phyloP scores from a whole-genome alignment of 2,797 vertebrate genomes.

The Onychomys leucogaster region DNA sequence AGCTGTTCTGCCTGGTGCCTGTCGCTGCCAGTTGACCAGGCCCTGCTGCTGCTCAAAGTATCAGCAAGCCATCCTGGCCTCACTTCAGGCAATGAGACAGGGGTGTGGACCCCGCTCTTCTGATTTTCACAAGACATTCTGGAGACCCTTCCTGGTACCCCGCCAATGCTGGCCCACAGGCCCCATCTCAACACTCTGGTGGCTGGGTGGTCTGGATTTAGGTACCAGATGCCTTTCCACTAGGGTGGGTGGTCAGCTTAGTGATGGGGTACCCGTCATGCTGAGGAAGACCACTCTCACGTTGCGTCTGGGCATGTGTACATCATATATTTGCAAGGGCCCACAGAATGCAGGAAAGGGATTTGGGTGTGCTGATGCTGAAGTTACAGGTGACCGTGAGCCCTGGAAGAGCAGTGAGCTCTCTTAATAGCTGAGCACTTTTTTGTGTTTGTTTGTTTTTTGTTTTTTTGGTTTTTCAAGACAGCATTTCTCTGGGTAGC shows the following conservation, averaged over 20 bases:
- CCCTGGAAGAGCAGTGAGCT: not conserved
- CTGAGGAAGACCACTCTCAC: not conserved
- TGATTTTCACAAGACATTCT: not conserved
- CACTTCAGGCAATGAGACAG: not conserved
- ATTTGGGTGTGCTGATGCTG: not conserved
- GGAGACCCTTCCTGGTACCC: not conserved
- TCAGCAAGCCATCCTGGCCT: not conserved
- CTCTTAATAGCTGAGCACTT: not conserved
- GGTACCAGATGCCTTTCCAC: not conserved
- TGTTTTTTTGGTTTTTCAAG: not conserved
- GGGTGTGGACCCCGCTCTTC: not conserved
- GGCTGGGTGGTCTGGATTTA: not conserved
- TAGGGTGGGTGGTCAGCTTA: not conserved
- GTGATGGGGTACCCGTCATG: not conserved
- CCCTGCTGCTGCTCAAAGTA: not conserved
- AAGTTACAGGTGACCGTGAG: not conserved
- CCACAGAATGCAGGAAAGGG: not conserved
- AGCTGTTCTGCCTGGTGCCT: not conserved
- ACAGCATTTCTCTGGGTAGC: not conserved
- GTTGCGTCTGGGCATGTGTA: not conserved
- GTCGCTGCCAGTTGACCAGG: not conserved
- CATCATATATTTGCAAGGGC: too few species aligned
- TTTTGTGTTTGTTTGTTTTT: too few species aligned
- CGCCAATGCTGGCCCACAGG: not conserved
- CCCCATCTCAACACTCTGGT: not conserved